These are phyloP conservation scores for Sardina pilchardus DNA, from an alignment of 2,113 vertebrate species.

Conservation along the genomic window DNA sequence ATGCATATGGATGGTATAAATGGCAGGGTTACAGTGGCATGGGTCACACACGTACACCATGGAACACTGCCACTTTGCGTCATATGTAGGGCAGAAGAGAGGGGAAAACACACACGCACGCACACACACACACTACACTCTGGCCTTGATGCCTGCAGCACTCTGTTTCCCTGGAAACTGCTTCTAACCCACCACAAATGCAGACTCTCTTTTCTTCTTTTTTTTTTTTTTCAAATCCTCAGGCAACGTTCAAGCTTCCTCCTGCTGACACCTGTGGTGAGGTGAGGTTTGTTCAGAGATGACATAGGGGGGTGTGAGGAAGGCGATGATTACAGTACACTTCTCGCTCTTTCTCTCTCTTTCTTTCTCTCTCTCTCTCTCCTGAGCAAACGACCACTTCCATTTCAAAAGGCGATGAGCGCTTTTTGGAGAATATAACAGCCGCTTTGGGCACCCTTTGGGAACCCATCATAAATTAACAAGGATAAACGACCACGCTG, in stretches of 20 bases:
- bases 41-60: not conserved
- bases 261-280: not conserved
- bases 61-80: conserved; percentile 25
- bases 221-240: not conserved
- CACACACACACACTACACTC: not conserved
- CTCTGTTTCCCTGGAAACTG: conserved; percentile 64
- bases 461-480: not conserved
- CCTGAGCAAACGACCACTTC: not conserved
- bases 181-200: conserved; percentile 27
- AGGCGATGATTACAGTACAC: not conserved
- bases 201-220: not conserved
- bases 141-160: conserved; percentile 25
- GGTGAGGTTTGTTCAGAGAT: not conserved
- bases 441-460: not conserved
- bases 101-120: conserved; percentile 21
- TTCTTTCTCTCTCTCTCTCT: not conserved
- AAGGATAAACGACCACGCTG: not conserved
- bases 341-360: not conserved
- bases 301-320: not conserved
- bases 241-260: not conserved
- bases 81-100: conserved; percentile 31
- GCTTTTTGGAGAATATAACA: not conserved
- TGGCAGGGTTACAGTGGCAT: no score
- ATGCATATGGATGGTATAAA: no score
- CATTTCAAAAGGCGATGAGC: not conserved